Conservation (phyloP, 1,140 invertebrate genomes). For the Formica selysi region DNA sequence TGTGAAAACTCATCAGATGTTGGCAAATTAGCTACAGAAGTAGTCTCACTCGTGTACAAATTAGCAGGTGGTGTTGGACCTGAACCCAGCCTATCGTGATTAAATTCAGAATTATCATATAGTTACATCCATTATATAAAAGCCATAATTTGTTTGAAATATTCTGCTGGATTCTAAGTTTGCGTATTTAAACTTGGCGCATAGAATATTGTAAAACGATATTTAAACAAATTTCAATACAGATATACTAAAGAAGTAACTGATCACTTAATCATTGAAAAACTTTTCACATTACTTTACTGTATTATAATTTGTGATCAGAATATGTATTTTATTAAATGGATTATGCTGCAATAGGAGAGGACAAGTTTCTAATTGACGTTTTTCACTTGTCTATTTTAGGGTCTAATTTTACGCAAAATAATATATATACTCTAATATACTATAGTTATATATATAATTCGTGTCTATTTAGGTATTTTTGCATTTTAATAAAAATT, state of each 20-base stretch:
- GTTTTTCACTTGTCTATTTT: neutral
- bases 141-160: neutral
- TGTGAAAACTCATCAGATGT: slow-evolving; percentile 92
- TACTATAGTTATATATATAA: neutral
- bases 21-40: slow-evolving; percentile 91
- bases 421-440: too few species aligned
- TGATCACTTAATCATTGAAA: neutral
- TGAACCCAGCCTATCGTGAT: slow-evolving; percentile 65
- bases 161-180: neutral
- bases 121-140: neutral
- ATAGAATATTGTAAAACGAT: neutral
- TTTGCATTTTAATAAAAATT: slow-evolving; percentile 40
- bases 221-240: neutral
- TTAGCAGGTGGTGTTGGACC: slow-evolving; percentile 91
- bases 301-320: neutral
- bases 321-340: neutral
- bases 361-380: neutral
- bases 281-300: neutral
- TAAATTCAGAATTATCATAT: neutral
- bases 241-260: neutral
- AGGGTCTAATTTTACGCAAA: neutral
- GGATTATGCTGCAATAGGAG: neutral
- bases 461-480: neutral
- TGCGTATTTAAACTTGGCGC: neutral
- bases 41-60: slow-evolving; percentile 91